Conservation (phyloP, 2,113 vertebrate genomes). For the Xyliphius kryptos region DNA sequence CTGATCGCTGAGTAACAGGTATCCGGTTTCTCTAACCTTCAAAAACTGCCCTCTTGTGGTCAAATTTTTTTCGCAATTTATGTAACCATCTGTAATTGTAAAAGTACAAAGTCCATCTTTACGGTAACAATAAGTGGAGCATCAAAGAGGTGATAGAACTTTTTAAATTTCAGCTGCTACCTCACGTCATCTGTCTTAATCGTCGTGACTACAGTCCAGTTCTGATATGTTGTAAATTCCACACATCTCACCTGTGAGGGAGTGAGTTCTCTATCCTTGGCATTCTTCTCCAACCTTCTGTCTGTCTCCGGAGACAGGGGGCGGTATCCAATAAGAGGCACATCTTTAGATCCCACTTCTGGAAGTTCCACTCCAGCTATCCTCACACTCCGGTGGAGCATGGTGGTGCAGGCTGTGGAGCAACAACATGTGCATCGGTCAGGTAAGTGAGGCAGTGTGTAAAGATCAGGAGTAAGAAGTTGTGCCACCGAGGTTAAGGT, state of each 20-base stretch:
- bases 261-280: constrained; percentile 33
- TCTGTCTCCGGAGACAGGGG: constrained; percentile 50
- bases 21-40: too few species aligned
- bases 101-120: too few species aligned
- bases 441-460: not conserved
- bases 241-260: constrained; percentile 50
- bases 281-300: constrained; percentile 40
- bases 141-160: too few species aligned
- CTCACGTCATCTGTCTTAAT: too few species aligned
- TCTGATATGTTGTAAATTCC: too few species aligned
- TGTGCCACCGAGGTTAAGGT: not conserved
- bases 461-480: not conserved
- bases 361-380: constrained; percentile 62
- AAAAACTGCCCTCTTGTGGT: too few species aligned
- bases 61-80: too few species aligned
- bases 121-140: too few species aligned
- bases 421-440: constrained; percentile 14
- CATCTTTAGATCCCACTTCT: constrained; percentile 58
- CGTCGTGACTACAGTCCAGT: too few species aligned
- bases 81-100: too few species aligned
- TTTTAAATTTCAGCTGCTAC: too few species aligned
- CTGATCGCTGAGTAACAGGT: too few species aligned
- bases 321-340: constrained; percentile 69
- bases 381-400: constrained; percentile 63
- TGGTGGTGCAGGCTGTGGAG: constrained; percentile 42